These are phyloP conservation scores for Hyperoplus immaculatus DNA, from an alignment of 2,797 vertebrate species.

Conservation along the genomic window DNA sequence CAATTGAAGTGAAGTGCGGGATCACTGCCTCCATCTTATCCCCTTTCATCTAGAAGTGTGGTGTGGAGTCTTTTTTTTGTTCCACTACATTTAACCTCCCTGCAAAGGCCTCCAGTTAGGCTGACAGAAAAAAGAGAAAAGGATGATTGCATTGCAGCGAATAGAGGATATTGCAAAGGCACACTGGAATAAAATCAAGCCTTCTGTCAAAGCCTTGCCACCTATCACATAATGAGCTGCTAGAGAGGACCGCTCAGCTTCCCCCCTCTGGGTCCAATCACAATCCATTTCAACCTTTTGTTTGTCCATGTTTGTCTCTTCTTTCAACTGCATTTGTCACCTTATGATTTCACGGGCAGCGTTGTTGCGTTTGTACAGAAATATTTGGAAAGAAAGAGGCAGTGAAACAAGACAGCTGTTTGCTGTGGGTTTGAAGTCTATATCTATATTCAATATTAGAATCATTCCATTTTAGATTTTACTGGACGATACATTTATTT, in stretches of 20 bases:
- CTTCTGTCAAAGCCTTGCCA: conserved; percentile 39
- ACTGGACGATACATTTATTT: no score
- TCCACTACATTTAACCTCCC: conserved; percentile 8
- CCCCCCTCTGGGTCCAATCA: conserved; percentile 5
- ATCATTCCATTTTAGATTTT: no score
- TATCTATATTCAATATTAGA: no score
- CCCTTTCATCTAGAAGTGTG: conserved; percentile 10
- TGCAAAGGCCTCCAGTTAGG: conserved; percentile 9
- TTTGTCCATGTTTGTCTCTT: conserved; percentile 1
- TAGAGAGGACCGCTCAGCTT: conserved; percentile 8
- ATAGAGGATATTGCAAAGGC: conserved; percentile 13
- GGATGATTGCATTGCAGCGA: conserved; percentile 23
- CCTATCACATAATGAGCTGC: conserved; percentile 46
- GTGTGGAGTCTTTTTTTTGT: conserved; percentile 8
- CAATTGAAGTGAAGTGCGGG: conserved; percentile 24
- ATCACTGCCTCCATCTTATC: conserved; percentile 7
- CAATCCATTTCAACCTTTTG: conserved; percentile 1
- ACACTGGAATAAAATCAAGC: conserved; percentile 44
- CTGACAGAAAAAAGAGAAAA: conserved; percentile 16
- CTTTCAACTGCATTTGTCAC: conserved; percentile 15
- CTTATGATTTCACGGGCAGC: conserved; percentile 2
- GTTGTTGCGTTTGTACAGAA: conserved; percentile 19
- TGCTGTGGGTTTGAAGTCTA: not conserved
- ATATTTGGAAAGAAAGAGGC: not conserved
- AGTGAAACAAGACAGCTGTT: not conserved